Conservation (phyloP, 2,888 invertebrate genomes). For the Calliphora vomitoria region DNA sequence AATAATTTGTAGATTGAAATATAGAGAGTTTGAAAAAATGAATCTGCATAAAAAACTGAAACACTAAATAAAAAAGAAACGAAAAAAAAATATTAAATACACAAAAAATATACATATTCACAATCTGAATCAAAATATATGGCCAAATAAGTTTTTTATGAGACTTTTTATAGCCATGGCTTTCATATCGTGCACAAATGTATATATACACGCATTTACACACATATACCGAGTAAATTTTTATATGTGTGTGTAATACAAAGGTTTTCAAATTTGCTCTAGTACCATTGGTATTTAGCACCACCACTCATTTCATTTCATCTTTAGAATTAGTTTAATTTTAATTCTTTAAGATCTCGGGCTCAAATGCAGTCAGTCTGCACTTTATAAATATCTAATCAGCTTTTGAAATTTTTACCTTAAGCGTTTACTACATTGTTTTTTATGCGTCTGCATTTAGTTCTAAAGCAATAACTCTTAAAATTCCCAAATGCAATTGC, state of each 20-base stretch:
- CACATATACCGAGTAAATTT: neutral
- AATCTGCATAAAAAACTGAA: neutral
- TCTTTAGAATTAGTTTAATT: neutral
- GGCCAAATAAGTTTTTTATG: constrained; percentile 42
- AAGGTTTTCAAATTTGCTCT: too few relatives aligned
- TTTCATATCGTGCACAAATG: neutral
- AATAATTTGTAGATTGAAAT: constrained; percentile 50
- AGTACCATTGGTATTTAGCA: too few relatives aligned
- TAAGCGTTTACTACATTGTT: constrained; percentile 2
- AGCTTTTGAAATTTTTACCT: constrained; percentile 14
- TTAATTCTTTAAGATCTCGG: neutral
- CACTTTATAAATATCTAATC: constrained; percentile 30
- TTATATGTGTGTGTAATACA: too few relatives aligned
- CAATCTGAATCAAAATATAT: constrained; percentile 40
- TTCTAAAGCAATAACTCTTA: constrained; percentile 46
- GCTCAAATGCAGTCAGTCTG: neutral
- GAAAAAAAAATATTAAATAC: neutral
- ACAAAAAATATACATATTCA: neutral
- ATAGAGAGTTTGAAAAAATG: constrained; percentile 18
- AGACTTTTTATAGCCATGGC: neutral
- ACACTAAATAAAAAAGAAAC: neutral
- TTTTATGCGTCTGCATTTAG: constrained; percentile 34
- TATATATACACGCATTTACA: too few relatives aligned
- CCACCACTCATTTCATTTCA: too few relatives aligned
- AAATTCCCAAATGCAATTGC: constrained; percentile 60